Conservation (phyloP, 2,113 vertebrate genomes). For the Oreochromis aureus region DNA sequence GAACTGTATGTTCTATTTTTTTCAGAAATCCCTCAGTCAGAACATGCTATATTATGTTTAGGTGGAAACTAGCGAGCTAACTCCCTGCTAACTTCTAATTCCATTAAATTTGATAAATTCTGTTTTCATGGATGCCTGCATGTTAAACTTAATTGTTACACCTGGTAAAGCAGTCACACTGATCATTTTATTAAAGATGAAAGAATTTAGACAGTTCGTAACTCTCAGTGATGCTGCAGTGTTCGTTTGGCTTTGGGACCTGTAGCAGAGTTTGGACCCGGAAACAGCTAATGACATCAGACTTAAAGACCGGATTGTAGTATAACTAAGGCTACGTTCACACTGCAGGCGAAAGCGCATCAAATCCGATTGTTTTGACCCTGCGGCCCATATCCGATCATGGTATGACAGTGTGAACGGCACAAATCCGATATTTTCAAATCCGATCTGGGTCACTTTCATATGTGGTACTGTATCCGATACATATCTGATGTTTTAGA, state of each 20-base stretch:
- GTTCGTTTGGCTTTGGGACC: not conserved
- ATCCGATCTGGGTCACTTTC: too few relatives aligned
- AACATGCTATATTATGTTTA: not conserved
- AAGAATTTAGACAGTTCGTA: not conserved
- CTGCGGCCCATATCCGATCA: too few relatives aligned
- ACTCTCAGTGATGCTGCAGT: not conserved
- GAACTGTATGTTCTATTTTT: not conserved
- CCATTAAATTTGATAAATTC: not conserved
- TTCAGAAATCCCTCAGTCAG: not conserved
- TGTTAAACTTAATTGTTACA: not conserved
- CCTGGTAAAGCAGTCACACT: not conserved
- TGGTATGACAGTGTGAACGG: too few relatives aligned
- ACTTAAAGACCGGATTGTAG: not conserved
- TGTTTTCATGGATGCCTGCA: not conserved
- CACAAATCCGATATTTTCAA: too few relatives aligned
- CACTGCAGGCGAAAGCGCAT: too few relatives aligned
- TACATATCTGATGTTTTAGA: too few relatives aligned
- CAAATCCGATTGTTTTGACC: too few relatives aligned
- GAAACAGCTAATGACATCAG: not conserved
- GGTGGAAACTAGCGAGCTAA: not conserved
- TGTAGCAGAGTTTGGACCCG: fast-evolving
- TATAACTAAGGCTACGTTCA: not conserved
- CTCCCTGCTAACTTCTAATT: not conserved
- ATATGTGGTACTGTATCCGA: too few relatives aligned
- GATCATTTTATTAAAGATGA: not conserved